Conservation (phyloP, 2,888 invertebrate species). For the Dyspetes luteomarginatus region DNA sequence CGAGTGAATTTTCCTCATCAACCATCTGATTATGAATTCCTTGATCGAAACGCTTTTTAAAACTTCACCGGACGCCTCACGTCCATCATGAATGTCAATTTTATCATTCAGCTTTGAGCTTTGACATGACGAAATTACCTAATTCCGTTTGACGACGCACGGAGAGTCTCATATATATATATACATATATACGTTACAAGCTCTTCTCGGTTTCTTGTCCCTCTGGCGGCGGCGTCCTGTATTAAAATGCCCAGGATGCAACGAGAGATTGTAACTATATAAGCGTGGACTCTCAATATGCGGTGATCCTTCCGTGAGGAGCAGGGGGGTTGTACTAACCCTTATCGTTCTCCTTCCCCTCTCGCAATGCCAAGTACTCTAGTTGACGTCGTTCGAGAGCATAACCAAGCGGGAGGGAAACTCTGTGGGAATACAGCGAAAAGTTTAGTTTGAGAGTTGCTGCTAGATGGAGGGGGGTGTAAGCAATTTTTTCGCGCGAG, state of each 20-base stretch:
- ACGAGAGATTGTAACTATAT: constrained; percentile 35
- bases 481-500: neutral
- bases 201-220: constrained; percentile 4
- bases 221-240: constrained; percentile 36
- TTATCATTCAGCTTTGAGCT: constrained; percentile 27
- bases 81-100: constrained; percentile 62
- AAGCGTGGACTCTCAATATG: constrained; percentile 8
- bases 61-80: too few species aligned
- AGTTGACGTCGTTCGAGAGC: constrained; percentile 36
- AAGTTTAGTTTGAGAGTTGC: constrained; percentile 24
- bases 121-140: neutral
- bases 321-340: too few species aligned
- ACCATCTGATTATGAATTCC: constrained; percentile 59
- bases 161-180: neutral
- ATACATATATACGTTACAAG: neutral
- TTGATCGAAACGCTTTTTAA: constrained; percentile 35
- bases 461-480: neutral
- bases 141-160: constrained; percentile 32
- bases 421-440: constrained; percentile 11
- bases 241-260: constrained; percentile 31
- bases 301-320: constrained; percentile 14
- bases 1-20: constrained; percentile 58
- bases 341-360: constrained; percentile 21
- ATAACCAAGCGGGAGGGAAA: constrained; percentile 40
- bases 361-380: constrained; percentile 59